These are phyloP conservation scores for Elgaria multicarinata DNA, from an alignment of 2,113 vertebrate species.

Conservation along the genomic window DNA sequence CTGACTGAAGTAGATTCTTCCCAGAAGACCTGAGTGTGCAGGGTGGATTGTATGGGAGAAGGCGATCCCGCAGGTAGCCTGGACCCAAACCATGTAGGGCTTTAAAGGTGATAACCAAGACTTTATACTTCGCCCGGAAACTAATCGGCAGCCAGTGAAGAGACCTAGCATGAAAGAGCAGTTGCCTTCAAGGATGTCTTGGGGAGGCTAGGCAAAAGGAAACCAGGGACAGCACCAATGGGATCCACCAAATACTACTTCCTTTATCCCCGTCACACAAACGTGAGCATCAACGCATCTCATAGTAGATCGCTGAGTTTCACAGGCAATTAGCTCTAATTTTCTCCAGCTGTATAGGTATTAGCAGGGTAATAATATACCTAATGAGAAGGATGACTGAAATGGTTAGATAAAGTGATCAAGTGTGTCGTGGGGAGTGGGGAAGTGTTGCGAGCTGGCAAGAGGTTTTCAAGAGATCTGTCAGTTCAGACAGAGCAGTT, in stretches of 20 bases:
- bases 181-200: background rate
- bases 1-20: no score
- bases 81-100: no score
- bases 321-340: slow-evolving; percentile 65
- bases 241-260: background rate
- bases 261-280: slow-evolving; percentile 55
- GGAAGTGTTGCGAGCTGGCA: background rate
- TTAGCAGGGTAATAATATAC: slow-evolving; percentile 62
- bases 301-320: slow-evolving; percentile 55
- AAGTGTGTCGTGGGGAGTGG: background rate
- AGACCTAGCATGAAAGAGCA: background rate
- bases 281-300: slow-evolving; percentile 53
- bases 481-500: slow-evolving; percentile 16
- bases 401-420: slow-evolving; percentile 50
- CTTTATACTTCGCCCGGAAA: no score
- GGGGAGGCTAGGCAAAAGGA: background rate
- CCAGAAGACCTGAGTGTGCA: no score
- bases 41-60: no score
- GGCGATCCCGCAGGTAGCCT: no score
- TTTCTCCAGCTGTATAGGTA: slow-evolving; percentile 68
- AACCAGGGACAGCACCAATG: background rate
- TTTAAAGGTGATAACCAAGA: no score
- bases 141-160: no score
- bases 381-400: slow-evolving; percentile 58
- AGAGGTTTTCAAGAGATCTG: background rate